A percentile compares a stretch with the other conserved stretches of the same genome.
phyloP scores from a whole-genome alignment of 2,113 vertebrate species.

The Otocyon megalotis region DNA sequence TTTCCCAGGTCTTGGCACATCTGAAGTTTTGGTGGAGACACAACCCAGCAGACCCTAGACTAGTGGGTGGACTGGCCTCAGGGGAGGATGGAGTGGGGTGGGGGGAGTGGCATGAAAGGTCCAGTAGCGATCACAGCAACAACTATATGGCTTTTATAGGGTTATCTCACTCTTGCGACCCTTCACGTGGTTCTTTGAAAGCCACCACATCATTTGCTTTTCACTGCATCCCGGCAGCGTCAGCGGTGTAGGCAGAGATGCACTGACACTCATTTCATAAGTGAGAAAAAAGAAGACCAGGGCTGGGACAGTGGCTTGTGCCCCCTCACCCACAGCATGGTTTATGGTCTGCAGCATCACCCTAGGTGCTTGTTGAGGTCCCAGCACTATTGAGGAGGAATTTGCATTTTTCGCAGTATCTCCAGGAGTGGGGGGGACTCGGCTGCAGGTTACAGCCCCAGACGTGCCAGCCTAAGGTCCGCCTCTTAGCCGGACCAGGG shows the following conservation, averaged over 20 bases:
- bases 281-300: neutral
- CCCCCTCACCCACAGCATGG: neutral
- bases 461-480: neutral
- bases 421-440: neutral
- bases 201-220: fast-evolving
- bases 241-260: fast-evolving
- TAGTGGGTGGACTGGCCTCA: neutral
- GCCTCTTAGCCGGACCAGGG: neutral
- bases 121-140: neutral
- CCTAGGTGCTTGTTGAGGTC: neutral
- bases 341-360: fast-evolving
- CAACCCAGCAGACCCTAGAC: neutral
- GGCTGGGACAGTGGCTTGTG: neutral
- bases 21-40: neutral
- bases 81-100: neutral
- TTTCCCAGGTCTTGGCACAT: neutral
- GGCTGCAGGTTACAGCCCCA: neutral
- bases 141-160: neutral
- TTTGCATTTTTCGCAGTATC: neutral
- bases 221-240: fast-evolving
- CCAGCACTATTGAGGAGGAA: neutral
- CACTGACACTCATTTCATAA: fast-evolving
- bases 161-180: neutral
- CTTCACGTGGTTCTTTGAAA: neutral
- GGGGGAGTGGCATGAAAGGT: neutral